phyloP scores from a whole-genome alignment of 2,113 vertebrate species.

The Orycteropus afer region DNA sequence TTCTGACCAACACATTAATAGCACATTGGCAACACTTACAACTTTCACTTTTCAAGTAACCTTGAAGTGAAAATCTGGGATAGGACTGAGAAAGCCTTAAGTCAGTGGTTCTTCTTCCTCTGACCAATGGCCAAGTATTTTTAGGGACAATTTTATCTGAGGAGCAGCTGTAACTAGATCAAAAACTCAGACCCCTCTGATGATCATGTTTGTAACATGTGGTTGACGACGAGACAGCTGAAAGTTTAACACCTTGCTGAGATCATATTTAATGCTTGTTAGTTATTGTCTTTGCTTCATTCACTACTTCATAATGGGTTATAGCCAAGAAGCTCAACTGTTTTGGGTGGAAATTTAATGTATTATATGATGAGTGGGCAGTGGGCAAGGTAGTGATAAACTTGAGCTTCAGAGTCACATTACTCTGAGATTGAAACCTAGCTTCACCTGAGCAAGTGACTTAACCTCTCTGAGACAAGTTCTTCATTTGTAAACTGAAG shows the following conservation, averaged over 20 bases:
- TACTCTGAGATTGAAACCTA: background rate
- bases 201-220: background rate
- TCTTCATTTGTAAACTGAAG: too few species aligned
- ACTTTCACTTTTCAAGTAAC: constrained; percentile 55
- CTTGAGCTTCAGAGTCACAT: background rate
- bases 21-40: background rate
- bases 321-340: background rate
- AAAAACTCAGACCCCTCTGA: background rate
- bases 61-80: constrained; percentile 41
- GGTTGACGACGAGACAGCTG: background rate
- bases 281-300: too few species aligned
- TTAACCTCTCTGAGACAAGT: background rate
- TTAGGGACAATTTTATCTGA: background rate
- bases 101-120: background rate
- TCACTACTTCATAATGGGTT: background rate
- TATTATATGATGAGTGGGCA: background rate
- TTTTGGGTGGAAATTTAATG: background rate
- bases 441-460: background rate
- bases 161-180: background rate
- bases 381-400: background rate
- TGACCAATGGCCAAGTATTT: background rate
- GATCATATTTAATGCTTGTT: background rate
- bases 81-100: background rate
- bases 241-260: background rate
- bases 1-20: background rate